phyloP scores from a whole-genome alignment of 2,888 invertebrate genomes.

The Drosophila diplacantha region DNA sequence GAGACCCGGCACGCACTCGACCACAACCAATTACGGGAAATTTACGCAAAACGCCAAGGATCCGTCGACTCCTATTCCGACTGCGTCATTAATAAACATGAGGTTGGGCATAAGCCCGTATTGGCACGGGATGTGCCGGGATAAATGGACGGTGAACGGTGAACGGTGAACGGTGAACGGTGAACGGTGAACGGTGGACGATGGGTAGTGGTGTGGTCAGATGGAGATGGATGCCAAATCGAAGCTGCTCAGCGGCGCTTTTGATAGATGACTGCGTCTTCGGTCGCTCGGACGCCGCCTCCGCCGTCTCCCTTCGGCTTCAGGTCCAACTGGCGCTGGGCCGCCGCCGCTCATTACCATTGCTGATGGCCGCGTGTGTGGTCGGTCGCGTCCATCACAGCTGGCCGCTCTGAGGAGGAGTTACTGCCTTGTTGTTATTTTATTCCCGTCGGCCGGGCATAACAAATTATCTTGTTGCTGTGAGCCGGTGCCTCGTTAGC shows the following conservation, averaged over 20 bases:
- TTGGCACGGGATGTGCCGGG: slow-evolving; percentile 18
- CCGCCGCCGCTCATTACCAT: slow-evolving; percentile 58
- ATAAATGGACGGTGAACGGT: slow-evolving; percentile 39
- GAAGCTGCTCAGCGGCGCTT: slow-evolving; percentile 55
- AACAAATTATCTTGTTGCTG: slow-evolving; percentile 62
- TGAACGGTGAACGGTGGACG: slow-evolving; percentile 36
- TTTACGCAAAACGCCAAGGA: slow-evolving; percentile 64
- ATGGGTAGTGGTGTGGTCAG: slow-evolving; percentile 11
- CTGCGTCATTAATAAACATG: slow-evolving; percentile 65
- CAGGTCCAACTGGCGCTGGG: slow-evolving; percentile 11
- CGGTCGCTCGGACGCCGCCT: slow-evolving; percentile 14
- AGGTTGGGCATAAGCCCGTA: slow-evolving; percentile 36
- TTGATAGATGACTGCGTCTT: slow-evolving; percentile 61
- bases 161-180: slow-evolving; percentile 22
- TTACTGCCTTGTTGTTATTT: slow-evolving; percentile 26
- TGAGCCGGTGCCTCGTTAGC: slow-evolving; percentile 60
- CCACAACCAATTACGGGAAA: slow-evolving; percentile 69
- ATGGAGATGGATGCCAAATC: slow-evolving; percentile 46
- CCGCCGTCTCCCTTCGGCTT: not conserved
- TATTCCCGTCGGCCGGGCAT: slow-evolving; percentile 47
- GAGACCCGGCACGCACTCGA: slow-evolving; percentile 52
- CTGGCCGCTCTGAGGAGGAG: slow-evolving; percentile 41
- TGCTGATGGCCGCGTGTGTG: slow-evolving; percentile 64
- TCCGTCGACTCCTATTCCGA: slow-evolving; percentile 37
- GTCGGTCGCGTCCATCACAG: slow-evolving; percentile 60